Conservation (phyloP, 2,888 invertebrate species). For the Tanytarsus gracilentus region DNA sequence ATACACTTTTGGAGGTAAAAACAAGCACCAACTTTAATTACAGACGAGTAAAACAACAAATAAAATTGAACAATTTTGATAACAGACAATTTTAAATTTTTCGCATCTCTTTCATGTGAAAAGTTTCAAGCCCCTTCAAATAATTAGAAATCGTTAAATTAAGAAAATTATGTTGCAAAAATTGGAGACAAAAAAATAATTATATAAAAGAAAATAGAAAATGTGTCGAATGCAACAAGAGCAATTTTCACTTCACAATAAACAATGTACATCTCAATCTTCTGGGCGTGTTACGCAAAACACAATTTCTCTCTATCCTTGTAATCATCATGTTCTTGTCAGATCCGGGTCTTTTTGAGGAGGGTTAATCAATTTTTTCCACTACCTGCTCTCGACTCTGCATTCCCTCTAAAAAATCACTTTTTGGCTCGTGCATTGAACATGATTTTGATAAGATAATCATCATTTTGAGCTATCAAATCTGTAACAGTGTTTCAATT, state of each 20-base stretch:
- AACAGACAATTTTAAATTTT: no score
- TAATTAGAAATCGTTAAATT: no score
- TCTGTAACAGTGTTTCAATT: neutral
- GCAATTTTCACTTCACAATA: no score
- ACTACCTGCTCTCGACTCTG: neutral
- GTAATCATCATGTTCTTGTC: conserved; percentile 7
- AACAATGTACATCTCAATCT: neutral
- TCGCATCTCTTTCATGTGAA: no score
- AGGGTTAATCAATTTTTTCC: conserved; percentile 7
- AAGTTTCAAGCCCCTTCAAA: no score
- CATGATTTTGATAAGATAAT: neutral
- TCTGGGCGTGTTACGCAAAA: neutral
- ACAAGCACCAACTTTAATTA: no score
- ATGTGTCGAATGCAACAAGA: neutral
- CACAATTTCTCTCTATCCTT: neutral
- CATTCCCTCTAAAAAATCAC: neutral
- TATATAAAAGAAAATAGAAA: neutral
- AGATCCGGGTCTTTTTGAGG: neutral
- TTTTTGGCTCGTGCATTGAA: neutral
- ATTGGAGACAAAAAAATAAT: no score
- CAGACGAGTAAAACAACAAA: no score
- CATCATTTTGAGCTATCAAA: neutral
- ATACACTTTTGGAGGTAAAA: no score
- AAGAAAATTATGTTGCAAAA: no score
- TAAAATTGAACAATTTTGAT: no score